These are phyloP conservation scores for Diplodus sargus DNA, from an alignment of 2,797 vertebrate species.

Conservation along the genomic window DNA sequence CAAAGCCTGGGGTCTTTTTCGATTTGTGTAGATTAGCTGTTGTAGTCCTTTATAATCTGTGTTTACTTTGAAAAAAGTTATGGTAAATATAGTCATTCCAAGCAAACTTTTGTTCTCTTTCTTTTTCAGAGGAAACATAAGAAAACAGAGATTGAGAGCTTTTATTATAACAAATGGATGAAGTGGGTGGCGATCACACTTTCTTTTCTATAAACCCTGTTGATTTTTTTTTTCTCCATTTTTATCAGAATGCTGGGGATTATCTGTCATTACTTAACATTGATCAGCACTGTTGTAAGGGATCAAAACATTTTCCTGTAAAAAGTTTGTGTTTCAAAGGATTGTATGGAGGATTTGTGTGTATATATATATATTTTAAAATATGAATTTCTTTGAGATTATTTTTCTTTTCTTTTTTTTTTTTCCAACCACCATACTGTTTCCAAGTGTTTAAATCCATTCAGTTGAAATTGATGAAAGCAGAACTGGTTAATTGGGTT, in stretches of 20 bases:
- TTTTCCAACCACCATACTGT: slow-evolving; percentile 75
- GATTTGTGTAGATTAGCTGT: slow-evolving; percentile 64
- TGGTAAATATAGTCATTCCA: slow-evolving; percentile 83
- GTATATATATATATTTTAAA: slow-evolving; percentile 84
- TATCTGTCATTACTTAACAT: slow-evolving; percentile 65
- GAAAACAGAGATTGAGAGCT: slow-evolving; percentile 84
- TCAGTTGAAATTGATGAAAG: slow-evolving; percentile 73
- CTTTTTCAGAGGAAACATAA: slow-evolving; percentile 88
- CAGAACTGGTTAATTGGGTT: slow-evolving; percentile 76
- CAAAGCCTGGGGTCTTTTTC: slow-evolving; percentile 59
- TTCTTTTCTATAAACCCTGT: slow-evolving; percentile 70
- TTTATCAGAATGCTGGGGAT: slow-evolving; percentile 69
- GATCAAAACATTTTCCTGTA: slow-evolving; percentile 81
- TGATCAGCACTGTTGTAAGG: slow-evolving; percentile 82
- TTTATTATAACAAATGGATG: slow-evolving; percentile 86
- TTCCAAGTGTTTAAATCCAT: slow-evolving; percentile 78
- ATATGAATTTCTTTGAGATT: slow-evolving; percentile 73
- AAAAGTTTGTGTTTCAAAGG: slow-evolving; percentile 81
- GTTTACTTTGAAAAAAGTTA: slow-evolving; percentile 63
- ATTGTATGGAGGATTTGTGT: slow-evolving; percentile 81
- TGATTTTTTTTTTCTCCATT: slow-evolving; percentile 61
- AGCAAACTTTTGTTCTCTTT: slow-evolving; percentile 85
- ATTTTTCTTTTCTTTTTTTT: slow-evolving; percentile 54
- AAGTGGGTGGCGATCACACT: slow-evolving; percentile 80
- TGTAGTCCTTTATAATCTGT: slow-evolving; percentile 67